Conservation (phyloP, 2,797 vertebrate species). For the Cyprinodon diabolis region DNA sequence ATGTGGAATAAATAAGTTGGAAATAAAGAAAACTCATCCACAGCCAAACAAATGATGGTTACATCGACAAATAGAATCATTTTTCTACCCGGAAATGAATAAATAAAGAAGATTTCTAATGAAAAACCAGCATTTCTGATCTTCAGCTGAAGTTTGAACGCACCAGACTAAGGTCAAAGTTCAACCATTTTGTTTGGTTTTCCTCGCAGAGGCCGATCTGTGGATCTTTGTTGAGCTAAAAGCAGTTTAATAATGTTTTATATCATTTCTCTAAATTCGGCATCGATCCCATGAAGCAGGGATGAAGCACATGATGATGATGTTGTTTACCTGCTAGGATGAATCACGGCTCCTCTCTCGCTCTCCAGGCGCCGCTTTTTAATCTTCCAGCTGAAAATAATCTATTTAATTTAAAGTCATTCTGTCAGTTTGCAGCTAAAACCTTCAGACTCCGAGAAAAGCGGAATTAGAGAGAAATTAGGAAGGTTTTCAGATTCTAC, state of each 20-base stretch:
- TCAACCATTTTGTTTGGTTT: neutral
- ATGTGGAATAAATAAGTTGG: too few species aligned
- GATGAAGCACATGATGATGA: neutral
- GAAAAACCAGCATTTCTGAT: neutral
- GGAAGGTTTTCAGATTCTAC: neutral
- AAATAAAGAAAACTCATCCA: too few species aligned
- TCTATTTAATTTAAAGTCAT: neutral
- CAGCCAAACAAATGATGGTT: too few species aligned
- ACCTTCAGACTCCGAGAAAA: rapidly evolving
- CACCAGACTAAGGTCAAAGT: neutral
- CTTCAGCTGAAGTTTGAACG: neutral
- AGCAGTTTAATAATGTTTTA: neutral
- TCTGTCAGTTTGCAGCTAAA: rapidly evolving
- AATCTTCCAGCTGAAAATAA: neutral
- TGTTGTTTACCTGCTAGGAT: slow-evolving; percentile 58
- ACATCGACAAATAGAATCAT: too few species aligned
- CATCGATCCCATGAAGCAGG: neutral
- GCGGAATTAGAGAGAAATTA: rapidly evolving
- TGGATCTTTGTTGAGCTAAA: neutral
- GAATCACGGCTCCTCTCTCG: slow-evolving; percentile 38
- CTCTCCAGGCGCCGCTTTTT: neutral
- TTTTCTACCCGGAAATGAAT: too few species aligned
- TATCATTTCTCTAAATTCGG: neutral
- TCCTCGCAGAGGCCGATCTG: neutral
- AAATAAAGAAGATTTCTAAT: too few species aligned